Conservation (phyloP, 2,113 vertebrate genomes). For the Amblyornis subalaris region DNA sequence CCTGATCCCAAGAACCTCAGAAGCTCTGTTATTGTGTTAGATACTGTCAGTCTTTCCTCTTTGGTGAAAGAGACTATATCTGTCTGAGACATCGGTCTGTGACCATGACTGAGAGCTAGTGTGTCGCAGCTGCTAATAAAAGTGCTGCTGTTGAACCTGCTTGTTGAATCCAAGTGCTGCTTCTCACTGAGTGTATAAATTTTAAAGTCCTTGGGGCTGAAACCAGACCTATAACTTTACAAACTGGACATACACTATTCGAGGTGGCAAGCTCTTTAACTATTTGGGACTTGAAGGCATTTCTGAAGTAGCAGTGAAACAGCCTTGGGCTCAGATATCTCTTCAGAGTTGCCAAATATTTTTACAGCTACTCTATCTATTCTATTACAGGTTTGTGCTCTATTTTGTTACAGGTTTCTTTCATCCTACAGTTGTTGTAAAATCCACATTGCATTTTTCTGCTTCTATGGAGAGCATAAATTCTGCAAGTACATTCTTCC, state of each 20-base stretch:
- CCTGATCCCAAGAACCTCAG: background rate
- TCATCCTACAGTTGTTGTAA: background rate
- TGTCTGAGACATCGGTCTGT: background rate
- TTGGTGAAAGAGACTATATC: background rate
- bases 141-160: background rate
- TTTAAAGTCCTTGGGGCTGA: background rate
- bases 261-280: background rate
- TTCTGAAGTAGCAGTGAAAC: background rate
- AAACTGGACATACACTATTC: background rate
- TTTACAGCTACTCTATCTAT: background rate
- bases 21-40: rapidly evolving
- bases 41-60: background rate
- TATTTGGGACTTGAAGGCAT: background rate
- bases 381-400: background rate
- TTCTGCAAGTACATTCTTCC: background rate
- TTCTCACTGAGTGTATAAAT: background rate
- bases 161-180: background rate
- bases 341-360: background rate
- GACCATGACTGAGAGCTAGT: background rate
- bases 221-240: background rate
- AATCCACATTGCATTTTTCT: background rate
- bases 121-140: background rate
- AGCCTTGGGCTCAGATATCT: background rate
- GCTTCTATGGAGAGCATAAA: background rate
- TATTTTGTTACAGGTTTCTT: background rate